Conservation (phyloP, 1,140 invertebrate species). For the Scaptodrosophila lebanonensis region DNA sequence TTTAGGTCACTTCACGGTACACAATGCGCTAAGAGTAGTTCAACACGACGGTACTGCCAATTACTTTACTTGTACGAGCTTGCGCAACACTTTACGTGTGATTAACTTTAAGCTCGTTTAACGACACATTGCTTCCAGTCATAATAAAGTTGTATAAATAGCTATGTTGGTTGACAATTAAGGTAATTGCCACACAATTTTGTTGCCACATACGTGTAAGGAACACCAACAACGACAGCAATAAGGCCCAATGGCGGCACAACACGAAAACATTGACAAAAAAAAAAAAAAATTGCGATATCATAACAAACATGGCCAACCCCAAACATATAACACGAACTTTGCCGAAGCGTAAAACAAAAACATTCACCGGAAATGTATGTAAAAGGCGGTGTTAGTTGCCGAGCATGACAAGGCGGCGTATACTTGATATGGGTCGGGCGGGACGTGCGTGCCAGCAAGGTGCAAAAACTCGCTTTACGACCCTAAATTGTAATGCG, state of each 20-base stretch:
- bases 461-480: too few relatives aligned
- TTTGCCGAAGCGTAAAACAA: conserved; percentile 13
- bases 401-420: conserved; percentile 4
- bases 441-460: background rate
- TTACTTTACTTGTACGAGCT: too few relatives aligned
- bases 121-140: too few relatives aligned
- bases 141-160: conserved; percentile 21
- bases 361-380: conserved; percentile 4
- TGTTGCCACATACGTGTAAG: too few relatives aligned
- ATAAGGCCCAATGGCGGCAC: conserved; percentile 1
- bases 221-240: conserved; percentile 4
- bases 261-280: conserved; percentile 8
- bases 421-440: conserved; percentile 38
- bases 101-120: too few relatives aligned
- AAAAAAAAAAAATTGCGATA: conserved; percentile 5
- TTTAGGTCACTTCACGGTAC: too few relatives aligned
- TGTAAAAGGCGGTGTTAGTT: too few relatives aligned
- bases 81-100: too few relatives aligned
- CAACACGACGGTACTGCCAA: too few relatives aligned
- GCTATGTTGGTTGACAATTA: conserved; percentile 31
- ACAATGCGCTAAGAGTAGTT: too few relatives aligned
- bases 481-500: too few relatives aligned
- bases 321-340: conserved; percentile 17
- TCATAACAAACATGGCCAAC: conserved; percentile 11
- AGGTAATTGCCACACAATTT: conserved; percentile 41